Percentiles rank a stretch among this genome's conserved stretches.
Evolutionary conservation across 1,140 invertebrate genomes (phyloP).

Genomic region (Oryctes rhinoceros): DNA sequence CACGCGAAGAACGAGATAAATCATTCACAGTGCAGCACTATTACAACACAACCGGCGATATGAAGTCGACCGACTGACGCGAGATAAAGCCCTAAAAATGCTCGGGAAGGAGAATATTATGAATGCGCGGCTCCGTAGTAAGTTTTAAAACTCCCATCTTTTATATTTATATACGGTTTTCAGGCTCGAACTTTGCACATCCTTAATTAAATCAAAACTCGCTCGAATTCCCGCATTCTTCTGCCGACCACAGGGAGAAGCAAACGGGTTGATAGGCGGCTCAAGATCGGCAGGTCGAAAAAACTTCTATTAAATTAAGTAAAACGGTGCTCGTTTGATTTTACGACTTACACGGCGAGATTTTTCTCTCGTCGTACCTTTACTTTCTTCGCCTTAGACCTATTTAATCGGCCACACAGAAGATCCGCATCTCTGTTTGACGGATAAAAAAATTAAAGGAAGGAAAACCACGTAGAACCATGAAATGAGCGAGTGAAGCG

Average conservation of each 20-base stretch:
- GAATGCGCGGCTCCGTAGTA: slow-evolving; percentile 6
- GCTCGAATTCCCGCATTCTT: slow-evolving; percentile 38
- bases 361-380: too few relatives aligned
- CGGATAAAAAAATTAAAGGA: too few relatives aligned
- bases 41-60: too few relatives aligned
- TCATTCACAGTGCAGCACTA: too few relatives aligned
- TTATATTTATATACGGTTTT: slow-evolving; percentile 37
- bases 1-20: too few relatives aligned
- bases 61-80: too few relatives aligned
- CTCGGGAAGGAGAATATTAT: slow-evolving; percentile 28
- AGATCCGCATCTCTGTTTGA: too few relatives aligned
- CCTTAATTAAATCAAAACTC: slow-evolving; percentile 41
- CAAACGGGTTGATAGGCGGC: too few relatives aligned
- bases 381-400: background rate
- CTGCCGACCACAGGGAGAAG: background rate
- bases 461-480: too few relatives aligned
- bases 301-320: slow-evolving; percentile 40
- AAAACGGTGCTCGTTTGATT: slow-evolving; percentile 37
- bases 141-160: slow-evolving; percentile 41
- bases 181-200: slow-evolving; percentile 32
- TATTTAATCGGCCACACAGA: slow-evolving; percentile 4
- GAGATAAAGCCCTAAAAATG: slow-evolving; percentile 39
- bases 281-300: background rate
- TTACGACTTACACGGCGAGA: slow-evolving; percentile 2
- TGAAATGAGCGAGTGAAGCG: too few relatives aligned